Base-by-base conservation (phyloP, 2,888 invertebrate species). In the Hydroisotoma schaefferi region DNA sequence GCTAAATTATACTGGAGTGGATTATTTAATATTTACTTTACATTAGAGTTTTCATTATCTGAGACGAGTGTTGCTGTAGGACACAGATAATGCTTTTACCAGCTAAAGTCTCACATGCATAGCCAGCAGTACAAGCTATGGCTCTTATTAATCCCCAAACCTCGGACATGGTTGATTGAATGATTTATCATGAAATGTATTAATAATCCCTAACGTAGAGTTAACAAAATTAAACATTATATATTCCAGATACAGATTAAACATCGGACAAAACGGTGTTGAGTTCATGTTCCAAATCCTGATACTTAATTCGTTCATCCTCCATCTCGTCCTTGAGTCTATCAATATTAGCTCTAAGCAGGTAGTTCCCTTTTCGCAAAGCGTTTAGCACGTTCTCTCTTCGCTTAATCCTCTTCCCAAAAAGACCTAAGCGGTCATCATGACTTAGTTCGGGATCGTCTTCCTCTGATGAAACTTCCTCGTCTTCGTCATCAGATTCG, bases 271-370 rank as follows among this genome's bases (percentile, higher is more conserved):
- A 82, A 23, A 91, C 87, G 3, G 90, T 88, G 77, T 92, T 90
- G 63, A 93, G 78, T 77, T 93, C 92, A 73, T 88, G 86, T 77
- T 92, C 87, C 48, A 92, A 78, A 43, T 84, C 80, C 48, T 84
- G 80, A 6, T 90, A 88, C 77, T 87, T 84, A 73, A 90, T 90
- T 72, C 88, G 85, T 73, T 90, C 89, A 75, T 88, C 88, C 56
- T 86, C 83, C 47, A 92, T 83, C 75, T 91, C 90, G 75, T 92
- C 92, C 76, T 90, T 89, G 60, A 91, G 78, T 74, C 90, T 82
- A 77, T 92, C 92, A 0, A 91, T 89, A 75, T 91, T 92, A 0
- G 91, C 88, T 79, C 90, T 89, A 12, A 92, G 80, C 71, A 92
- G 81, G 65, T 90, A 88, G 75, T 92, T 93, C 68, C 91, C 90